Evolutionary conservation across 2,888 invertebrate genomes (phyloP).

Genomic region (Caenorhabditis angaria): DNA sequence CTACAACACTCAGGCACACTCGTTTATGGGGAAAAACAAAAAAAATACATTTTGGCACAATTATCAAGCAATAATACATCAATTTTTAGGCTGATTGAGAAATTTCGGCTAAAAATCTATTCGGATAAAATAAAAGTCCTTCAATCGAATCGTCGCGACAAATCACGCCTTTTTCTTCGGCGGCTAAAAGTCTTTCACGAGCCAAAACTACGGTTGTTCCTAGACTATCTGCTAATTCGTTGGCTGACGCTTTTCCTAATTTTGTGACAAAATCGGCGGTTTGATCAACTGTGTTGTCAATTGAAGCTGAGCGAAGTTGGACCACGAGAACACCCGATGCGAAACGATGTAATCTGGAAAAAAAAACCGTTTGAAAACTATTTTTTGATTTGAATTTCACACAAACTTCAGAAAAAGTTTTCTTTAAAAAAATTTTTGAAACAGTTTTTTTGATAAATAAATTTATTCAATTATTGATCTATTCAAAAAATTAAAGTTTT

Average conservation of each 20-base stretch:
- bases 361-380: neutral
- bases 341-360: conserved; percentile 81
- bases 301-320: conserved; percentile 80
- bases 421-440: too few relatives aligned
- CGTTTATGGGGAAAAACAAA: neutral
- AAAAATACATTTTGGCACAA: neutral
- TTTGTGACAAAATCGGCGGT: conserved; percentile 73
- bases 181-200: conserved; percentile 85
- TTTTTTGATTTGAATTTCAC: too few relatives aligned
- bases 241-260: conserved; percentile 80
- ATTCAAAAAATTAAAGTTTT: too few relatives aligned
- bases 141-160: conserved; percentile 95
- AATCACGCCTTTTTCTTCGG: conserved; percentile 86
- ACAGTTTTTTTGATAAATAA: too few relatives aligned
- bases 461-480: too few relatives aligned
- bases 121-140: conserved; percentile 92
- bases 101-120: conserved; percentile 78
- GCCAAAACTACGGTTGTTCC: conserved; percentile 89
- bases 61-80: neutral
- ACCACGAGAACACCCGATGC: conserved; percentile 95
- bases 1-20: neutral
- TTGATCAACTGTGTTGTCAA: conserved; percentile 74
- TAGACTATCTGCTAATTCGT: conserved; percentile 84
- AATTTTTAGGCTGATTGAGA: conserved; percentile 1
- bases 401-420: too few relatives aligned